phyloP scores from a whole-genome alignment of 2,113 vertebrate genomes.

The Lagopus muta region DNA sequence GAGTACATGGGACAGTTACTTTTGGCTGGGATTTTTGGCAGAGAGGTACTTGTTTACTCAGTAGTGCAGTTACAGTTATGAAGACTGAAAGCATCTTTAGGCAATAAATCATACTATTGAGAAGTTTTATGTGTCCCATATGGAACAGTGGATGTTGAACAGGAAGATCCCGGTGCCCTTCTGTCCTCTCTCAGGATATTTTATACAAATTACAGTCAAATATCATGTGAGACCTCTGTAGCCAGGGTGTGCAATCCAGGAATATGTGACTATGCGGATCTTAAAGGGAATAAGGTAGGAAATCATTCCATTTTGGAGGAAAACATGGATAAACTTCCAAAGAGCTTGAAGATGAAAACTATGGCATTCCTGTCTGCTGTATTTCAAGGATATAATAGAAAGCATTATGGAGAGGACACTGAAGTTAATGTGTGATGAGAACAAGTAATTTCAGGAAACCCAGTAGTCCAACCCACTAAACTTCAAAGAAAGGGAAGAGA shows the following conservation, averaged over 20 bases:
- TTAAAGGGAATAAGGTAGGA: conserved; percentile 18
- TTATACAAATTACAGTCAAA: not conserved
- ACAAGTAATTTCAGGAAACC: not conserved
- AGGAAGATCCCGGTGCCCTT: not conserved
- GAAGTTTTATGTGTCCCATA: conserved; percentile 49
- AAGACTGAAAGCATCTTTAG: conserved; percentile 38
- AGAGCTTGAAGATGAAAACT: not conserved
- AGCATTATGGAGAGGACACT: not conserved
- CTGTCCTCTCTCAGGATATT: conserved; percentile 7
- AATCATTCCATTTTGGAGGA: not conserved
- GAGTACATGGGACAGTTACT: not conserved
- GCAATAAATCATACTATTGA: not conserved
- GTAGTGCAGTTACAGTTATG: not conserved
- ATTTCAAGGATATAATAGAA: not conserved
- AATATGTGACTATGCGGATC: not conserved
- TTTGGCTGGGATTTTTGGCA: conserved; percentile 50
- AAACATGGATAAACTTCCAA: not conserved
- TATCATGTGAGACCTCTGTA: not conserved
- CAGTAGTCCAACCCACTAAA: not conserved
- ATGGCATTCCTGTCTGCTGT: not conserved
- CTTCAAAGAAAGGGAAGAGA: not conserved
- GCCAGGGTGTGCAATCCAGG: not conserved
- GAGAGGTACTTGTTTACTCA: conserved; percentile 42
- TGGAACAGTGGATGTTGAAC: conserved; percentile 31
- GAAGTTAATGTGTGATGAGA: not conserved